These are phyloP conservation scores for Rafetus swinhoei DNA, from an alignment of 2,113 vertebrate genomes.

Conservation along the genomic window DNA sequence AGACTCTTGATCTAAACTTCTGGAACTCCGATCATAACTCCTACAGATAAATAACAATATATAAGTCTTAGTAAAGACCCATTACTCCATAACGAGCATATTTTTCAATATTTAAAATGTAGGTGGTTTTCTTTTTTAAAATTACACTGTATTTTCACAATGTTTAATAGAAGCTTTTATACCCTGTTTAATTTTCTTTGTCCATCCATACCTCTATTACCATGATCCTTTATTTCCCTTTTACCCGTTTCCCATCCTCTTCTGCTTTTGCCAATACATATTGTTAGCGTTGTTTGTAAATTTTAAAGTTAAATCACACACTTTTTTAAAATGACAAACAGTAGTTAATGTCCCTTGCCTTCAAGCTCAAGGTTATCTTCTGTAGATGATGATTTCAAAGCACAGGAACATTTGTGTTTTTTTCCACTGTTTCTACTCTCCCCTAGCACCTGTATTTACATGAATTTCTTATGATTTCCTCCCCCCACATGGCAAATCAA, in stretches of 20 bases:
- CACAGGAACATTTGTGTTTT: not conserved
- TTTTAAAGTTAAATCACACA: not conserved
- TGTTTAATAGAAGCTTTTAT: not conserved
- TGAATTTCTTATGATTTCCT: not conserved
- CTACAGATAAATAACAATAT: constrained; percentile 66
- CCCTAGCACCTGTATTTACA: not conserved
- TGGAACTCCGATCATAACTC: constrained; percentile 92
- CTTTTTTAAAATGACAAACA: not conserved
- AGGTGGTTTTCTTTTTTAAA: not conserved
- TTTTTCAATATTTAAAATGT: not conserved
- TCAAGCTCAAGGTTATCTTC: not conserved
- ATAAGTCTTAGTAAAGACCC: not conserved
- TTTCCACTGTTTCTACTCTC: not conserved
- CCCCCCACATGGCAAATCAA: not conserved
- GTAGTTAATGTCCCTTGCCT: not conserved
- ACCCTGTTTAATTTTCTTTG: not conserved
- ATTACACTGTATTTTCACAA: not conserved
- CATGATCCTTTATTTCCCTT: not conserved
- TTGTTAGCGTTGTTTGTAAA: not conserved
- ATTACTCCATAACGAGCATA: not conserved
- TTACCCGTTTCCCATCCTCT: not conserved
- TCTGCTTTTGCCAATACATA: not conserved
- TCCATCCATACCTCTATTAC: not conserved
- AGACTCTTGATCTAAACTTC: constrained; percentile 96
- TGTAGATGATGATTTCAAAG: not conserved